Evolutionary conservation across 2,113 vertebrate species (phyloP).

Genomic region (Bubo bubo): DNA sequence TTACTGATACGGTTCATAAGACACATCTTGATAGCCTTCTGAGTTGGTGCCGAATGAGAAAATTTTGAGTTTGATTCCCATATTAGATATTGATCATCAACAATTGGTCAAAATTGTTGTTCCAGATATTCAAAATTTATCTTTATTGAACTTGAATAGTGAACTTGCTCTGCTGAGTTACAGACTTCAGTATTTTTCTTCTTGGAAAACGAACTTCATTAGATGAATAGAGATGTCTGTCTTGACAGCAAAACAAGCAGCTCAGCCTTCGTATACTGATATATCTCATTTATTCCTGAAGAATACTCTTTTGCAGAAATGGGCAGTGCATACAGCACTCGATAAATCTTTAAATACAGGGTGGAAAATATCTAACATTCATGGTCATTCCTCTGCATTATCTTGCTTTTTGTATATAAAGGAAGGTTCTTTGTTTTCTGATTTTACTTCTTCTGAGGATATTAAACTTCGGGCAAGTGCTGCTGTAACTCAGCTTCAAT

Average conservation of each 20-base stretch:
- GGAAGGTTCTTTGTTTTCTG: background rate
- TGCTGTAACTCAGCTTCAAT: background rate
- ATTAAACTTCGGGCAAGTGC: background rate
- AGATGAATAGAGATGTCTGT: background rate
- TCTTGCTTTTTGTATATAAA: background rate
- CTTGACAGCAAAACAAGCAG: background rate
- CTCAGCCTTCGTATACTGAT: background rate
- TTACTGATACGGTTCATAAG: background rate
- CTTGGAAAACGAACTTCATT: background rate
- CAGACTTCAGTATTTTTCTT: background rate
- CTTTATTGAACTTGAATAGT: background rate
- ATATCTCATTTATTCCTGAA: background rate
- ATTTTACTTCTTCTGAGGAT: background rate
- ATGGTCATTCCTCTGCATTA: background rate
- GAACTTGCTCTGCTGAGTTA: background rate
- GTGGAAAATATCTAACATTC: background rate
- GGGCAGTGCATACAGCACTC: background rate
- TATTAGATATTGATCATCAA: background rate
- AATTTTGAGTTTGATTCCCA: background rate
- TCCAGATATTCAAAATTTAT: background rate
- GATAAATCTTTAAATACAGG: background rate
- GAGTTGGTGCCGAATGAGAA: background rate
- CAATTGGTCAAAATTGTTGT: background rate
- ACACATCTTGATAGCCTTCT: background rate
- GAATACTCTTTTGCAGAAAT: background rate